These are phyloP conservation scores for Eilema sororculum DNA, from an alignment of 2,888 invertebrate species.

Conservation along the genomic window DNA sequence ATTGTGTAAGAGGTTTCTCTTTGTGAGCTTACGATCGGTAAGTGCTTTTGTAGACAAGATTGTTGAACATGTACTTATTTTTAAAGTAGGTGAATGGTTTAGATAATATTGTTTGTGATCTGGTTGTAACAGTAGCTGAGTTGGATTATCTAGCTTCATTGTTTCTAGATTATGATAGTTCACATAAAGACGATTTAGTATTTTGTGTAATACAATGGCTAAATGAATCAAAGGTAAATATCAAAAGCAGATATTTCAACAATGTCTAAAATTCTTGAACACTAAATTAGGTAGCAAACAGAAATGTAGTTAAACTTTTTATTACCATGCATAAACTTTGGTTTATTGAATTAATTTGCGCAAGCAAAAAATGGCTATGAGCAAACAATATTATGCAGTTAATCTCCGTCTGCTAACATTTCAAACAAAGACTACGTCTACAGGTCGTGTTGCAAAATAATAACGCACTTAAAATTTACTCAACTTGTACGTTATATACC, in stretches of 20 bases:
- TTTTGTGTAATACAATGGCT: neutral
- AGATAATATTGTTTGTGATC: conserved; percentile 34
- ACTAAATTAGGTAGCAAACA: neutral
- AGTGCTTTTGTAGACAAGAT: conserved; percentile 36
- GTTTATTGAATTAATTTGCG: conserved; percentile 30
- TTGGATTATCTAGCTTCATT: neutral
- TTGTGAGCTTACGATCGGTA: conserved; percentile 33
- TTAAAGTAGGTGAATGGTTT: conserved; percentile 2
- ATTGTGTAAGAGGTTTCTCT: conserved; percentile 58
- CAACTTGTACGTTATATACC: conserved; percentile 7
- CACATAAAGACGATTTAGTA: neutral
- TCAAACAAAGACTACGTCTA: conserved; percentile 21
- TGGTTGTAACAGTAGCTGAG: neutral
- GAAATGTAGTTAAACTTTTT: conserved; percentile 13
- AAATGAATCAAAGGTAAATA: neutral
- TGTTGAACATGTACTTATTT: conserved; percentile 29
- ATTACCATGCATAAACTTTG: conserved; percentile 21
- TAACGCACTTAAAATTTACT: conserved; percentile 19
- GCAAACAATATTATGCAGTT: conserved; percentile 26
- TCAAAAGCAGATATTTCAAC: neutral
- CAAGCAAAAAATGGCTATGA: conserved; percentile 27
- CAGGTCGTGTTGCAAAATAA: conserved; percentile 13
- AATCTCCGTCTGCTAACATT: conserved; percentile 32
- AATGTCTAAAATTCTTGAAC: neutral
- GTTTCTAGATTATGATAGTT: neutral